Base-by-base conservation (phyloP, 1,140 invertebrate genomes). In the Drosophila repleta region DNA sequence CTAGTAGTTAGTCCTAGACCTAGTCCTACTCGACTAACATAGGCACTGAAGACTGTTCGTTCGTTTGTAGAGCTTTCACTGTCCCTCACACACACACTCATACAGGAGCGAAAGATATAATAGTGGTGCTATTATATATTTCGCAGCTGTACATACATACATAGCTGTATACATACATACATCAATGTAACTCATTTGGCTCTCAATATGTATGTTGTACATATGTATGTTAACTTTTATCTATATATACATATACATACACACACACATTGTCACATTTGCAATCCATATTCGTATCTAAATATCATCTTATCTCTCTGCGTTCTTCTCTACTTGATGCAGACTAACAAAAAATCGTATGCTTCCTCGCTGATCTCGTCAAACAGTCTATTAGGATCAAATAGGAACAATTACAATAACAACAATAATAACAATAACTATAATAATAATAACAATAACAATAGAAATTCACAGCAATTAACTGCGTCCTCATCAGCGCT, bases 301-400 rank as follows among this genome's bases (percentile, higher is more conserved):
- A 60, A 72, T 57, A 75, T 65, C 75, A 79, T 35, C 32, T 35
- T 67, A 74, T 60, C 41, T 84, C 53, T 87, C 60, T 74, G 66
- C 66, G 55, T 71, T 83, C 74, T 88, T 74, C 79, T 76, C 46
- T 61, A 70, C 66, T 70, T 85, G 64, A 68, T 72, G 79, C 80
- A 91, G 90, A 90, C 84, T 82, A 91, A 91, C 77, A 90, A 91
- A 73, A 91, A 91, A 90, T 84, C 90, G 75, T 90, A 88, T 80
- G 87, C 90, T 90, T 87, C 90, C 69, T 90, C 90, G 90, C 78
- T 91, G 90, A 88, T 90, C 76, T 90, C 90, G 77, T 82, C 90
- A 78, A 91, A 90, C 83, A 90, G 79, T 89, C 70, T 90, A 65
- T 91, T 91, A 91, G 90, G 90, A 90, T 84, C 85, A 53, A 88